phyloP scores from a whole-genome alignment of 2,888 invertebrate species.

The Zaprionus lineosus region DNA sequence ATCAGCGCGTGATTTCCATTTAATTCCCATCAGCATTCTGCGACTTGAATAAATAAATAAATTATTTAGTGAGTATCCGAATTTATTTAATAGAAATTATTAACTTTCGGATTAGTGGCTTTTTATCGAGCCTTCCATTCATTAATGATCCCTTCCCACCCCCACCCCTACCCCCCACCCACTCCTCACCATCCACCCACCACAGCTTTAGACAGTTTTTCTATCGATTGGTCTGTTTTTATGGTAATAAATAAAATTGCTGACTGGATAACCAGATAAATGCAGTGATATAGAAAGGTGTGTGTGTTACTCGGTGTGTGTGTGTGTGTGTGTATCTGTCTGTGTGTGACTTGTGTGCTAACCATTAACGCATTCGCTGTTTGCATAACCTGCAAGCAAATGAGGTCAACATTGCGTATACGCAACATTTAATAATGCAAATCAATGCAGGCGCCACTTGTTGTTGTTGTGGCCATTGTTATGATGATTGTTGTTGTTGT shows the following conservation, averaged over 20 bases:
- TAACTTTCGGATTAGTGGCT: no score
- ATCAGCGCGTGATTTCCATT: no score
- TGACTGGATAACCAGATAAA: constrained; percentile 17
- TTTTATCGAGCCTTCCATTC: no score
- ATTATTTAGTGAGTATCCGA: no score
- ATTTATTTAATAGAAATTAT: no score
- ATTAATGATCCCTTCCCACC: no score
- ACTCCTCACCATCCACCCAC: no score
- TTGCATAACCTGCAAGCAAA: constrained; percentile 29
- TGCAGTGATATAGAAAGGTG: no score
- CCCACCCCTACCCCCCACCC: no score
- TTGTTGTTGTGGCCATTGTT: constrained; percentile 7
- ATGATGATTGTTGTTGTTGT: neutral
- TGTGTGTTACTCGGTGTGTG: constrained; percentile 2
- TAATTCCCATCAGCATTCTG: no score
- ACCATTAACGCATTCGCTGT: constrained; percentile 29
- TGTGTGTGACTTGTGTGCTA: neutral
- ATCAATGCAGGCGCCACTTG: constrained; percentile 40
- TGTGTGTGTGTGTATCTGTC: neutral
- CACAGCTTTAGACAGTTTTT: no score
- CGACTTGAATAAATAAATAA: no score
- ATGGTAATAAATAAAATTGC: constrained; percentile 15
- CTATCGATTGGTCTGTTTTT: constrained; percentile 5
- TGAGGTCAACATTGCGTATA: constrained; percentile 60
- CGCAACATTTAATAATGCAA: constrained; percentile 65